Evolutionary conservation across 2,113 vertebrate species (phyloP).

Genomic region (Serinus canaria): DNA sequence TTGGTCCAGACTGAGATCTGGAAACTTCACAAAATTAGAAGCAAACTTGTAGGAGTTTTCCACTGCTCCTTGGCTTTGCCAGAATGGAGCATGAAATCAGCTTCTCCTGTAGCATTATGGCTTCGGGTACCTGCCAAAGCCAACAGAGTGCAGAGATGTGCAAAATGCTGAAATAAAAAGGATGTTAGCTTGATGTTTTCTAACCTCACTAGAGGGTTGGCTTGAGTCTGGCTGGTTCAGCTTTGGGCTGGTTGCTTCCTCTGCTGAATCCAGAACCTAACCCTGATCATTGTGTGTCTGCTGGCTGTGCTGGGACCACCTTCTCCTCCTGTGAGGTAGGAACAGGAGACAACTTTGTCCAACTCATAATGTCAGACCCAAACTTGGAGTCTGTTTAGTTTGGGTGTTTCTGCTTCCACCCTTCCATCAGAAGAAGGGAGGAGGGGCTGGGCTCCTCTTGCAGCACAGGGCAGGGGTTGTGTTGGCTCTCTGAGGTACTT

Average conservation of each 20-base stretch:
- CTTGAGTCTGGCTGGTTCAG: not conserved
- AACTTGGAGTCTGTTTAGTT: not conserved
- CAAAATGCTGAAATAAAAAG: not conserved
- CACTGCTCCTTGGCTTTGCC: not conserved
- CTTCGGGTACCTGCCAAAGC: conserved; percentile 28
- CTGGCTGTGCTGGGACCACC: not conserved
- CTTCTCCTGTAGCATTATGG: not conserved
- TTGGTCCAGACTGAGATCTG: not conserved
- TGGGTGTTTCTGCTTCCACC: not conserved
- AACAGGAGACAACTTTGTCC: not conserved
- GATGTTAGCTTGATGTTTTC: not conserved
- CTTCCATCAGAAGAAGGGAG: not conserved
- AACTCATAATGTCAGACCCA: not conserved
- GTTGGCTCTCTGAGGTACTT: not conserved
- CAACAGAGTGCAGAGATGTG: not conserved
- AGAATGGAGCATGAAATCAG: not conserved
- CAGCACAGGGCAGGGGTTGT: not conserved
- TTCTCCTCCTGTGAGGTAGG: not conserved
- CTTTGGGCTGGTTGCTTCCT: not conserved
- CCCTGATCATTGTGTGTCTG: not conserved
- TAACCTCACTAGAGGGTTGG: not conserved
- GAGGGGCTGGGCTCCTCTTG: not conserved
- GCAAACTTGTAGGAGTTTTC: not conserved
- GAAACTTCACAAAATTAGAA: conserved; percentile 15
- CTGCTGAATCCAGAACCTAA: not conserved